A percentile compares a stretch with the other conserved stretches of the same genome.
These are phyloP conservation scores for Procambarus virginalis DNA, from an alignment of 1,140 invertebrate genomes.

Conservation along the genomic window DNA sequence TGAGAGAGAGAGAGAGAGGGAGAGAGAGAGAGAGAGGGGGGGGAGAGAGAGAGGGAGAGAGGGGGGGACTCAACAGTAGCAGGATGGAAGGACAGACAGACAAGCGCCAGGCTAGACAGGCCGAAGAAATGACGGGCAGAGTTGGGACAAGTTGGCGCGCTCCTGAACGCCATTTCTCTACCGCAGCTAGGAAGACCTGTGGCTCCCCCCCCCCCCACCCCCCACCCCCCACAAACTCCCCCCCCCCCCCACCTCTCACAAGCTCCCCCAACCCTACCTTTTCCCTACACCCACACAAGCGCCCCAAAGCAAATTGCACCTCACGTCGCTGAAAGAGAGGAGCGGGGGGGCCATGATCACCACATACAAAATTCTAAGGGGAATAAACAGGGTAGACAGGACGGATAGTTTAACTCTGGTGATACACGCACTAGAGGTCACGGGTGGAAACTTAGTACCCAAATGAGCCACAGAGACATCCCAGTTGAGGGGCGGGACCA, in stretches of 20 bases:
- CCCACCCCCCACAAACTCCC: background rate
- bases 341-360: too few relatives aligned
- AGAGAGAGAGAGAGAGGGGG: background rate
- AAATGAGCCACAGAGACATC: too few relatives aligned
- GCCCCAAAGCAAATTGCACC: background rate
- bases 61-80: background rate
- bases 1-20: background rate
- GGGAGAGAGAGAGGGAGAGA: background rate
- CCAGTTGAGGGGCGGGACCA: too few relatives aligned
- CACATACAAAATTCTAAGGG: too few relatives aligned
- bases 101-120: background rate
- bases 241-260: background rate
- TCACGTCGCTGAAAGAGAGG: too few relatives aligned
- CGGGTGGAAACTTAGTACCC: too few relatives aligned
- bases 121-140: constrained; percentile 3
- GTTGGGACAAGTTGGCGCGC: constrained; percentile 19
- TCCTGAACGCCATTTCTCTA: constrained; percentile 16
- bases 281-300: too few relatives aligned
- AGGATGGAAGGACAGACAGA: background rate
- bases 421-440: too few relatives aligned
- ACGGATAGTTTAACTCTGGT: too few relatives aligned
- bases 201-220: background rate
- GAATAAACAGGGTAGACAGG: too few relatives aligned
- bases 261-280: background rate
- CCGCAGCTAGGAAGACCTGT: background rate